Evolutionary conservation across 2,797 vertebrate species (phyloP).

Genomic region (Cryptoblepharus egeriae): DNA sequence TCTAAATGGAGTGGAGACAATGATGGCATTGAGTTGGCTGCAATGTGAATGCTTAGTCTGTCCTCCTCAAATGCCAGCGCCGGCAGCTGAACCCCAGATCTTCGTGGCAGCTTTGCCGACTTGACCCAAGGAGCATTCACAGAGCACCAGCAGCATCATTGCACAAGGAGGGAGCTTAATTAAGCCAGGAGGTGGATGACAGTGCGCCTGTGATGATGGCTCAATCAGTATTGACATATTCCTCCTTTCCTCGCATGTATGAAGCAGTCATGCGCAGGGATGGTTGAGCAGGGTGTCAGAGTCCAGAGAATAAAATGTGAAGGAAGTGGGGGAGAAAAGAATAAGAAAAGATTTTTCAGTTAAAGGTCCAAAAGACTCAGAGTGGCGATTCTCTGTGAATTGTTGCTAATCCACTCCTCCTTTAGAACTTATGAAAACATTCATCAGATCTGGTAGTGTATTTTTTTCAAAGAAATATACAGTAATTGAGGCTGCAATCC

Average conservation of each 20-base stretch:
- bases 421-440: neutral
- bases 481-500: too few relatives aligned
- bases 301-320: neutral
- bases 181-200: slow-evolving; percentile 25
- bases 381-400: neutral
- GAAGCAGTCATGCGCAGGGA: slow-evolving; percentile 18
- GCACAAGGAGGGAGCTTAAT: slow-evolving; percentile 28
- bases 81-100: slow-evolving; percentile 77
- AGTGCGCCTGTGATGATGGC: slow-evolving; percentile 23
- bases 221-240: slow-evolving; percentile 7
- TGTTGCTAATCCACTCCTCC: neutral
- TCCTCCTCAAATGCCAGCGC: slow-evolving; percentile 69
- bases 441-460: neutral
- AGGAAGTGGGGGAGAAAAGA: neutral
- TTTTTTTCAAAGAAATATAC: neutral
- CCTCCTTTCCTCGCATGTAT: neutral
- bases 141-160: neutral
- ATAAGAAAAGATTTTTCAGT: neutral
- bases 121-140: slow-evolving; percentile 66
- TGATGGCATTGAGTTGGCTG: slow-evolving; percentile 76
- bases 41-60: slow-evolving; percentile 77
- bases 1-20: slow-evolving; percentile 71
- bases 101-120: slow-evolving; percentile 67
- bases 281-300: neutral
- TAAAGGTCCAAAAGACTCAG: neutral